Evolutionary conservation across 1,140 invertebrate genomes (phyloP).

Genomic region (Drosophila miranda): DNA sequence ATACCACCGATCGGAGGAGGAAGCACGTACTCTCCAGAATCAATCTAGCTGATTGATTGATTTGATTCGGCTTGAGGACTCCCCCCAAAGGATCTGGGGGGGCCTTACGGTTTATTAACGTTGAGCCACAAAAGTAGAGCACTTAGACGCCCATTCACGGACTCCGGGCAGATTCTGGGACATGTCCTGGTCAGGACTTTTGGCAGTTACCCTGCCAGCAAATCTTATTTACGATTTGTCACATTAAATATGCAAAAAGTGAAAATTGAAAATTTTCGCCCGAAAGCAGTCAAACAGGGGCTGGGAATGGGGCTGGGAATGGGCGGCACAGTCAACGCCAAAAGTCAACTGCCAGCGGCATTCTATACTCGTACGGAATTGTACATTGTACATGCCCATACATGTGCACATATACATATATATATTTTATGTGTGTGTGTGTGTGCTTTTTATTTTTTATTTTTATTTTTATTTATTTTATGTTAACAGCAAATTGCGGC

Average conservation of each 20-base stretch:
- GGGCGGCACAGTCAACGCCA: constrained; percentile 33
- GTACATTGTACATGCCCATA: too few relatives aligned
- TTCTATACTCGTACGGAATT: background rate
- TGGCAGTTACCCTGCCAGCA: too few relatives aligned
- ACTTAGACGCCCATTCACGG: too few relatives aligned
- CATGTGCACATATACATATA: background rate
- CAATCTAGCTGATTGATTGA: too few relatives aligned
- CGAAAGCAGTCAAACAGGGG: background rate
- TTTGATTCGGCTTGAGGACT: too few relatives aligned
- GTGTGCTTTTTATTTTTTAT: constrained; percentile 59
- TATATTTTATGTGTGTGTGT: background rate
- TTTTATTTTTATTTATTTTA: constrained; percentile 65
- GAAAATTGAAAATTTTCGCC: constrained; percentile 32
- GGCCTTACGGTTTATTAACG: too few relatives aligned
- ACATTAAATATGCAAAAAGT: constrained; percentile 62
- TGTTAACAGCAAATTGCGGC: constrained; percentile 62
- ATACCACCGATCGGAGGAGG: too few relatives aligned
- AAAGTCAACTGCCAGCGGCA: constrained; percentile 37
- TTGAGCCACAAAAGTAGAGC: too few relatives aligned
- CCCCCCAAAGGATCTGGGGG: too few relatives aligned
- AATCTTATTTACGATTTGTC: constrained; percentile 57
- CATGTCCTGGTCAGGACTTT: too few relatives aligned
- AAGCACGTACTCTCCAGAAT: too few relatives aligned
- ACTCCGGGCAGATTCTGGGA: background rate
- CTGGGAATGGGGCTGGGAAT: constrained; percentile 1